Evolutionary conservation across 2,113 vertebrate species (phyloP).

Genomic region (Trachemys scripta): DNA sequence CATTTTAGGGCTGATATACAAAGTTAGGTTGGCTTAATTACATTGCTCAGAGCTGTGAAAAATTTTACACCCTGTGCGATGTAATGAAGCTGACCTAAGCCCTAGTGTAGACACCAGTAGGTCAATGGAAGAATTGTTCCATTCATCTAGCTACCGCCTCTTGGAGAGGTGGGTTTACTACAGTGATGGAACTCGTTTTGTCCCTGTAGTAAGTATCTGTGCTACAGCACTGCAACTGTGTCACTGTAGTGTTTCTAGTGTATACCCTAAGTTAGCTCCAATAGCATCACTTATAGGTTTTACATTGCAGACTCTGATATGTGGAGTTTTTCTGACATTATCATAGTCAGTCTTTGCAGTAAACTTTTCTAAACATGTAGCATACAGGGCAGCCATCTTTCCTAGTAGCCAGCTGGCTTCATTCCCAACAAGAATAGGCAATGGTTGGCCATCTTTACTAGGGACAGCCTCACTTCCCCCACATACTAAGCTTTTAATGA

Average conservation of each 20-base stretch:
- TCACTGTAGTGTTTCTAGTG: not conserved
- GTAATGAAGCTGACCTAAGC: not conserved
- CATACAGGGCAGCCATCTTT: not conserved
- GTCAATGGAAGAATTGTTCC: too few species aligned
- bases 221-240: not conserved
- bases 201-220: not conserved
- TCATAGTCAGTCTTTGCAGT: not conserved
- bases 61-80: not conserved
- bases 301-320: not conserved
- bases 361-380: not conserved
- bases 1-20: not conserved
- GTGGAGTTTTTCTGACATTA: not conserved
- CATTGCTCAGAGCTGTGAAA: not conserved
- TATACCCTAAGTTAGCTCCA: not conserved
- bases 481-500: not conserved
- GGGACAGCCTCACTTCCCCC: not conserved
- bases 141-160: not conserved
- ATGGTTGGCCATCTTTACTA: not conserved
- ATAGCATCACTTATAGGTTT: not conserved
- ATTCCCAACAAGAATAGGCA: not conserved
- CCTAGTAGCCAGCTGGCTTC: not conserved
- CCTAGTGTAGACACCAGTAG: too few species aligned
- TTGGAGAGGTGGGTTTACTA: not conserved
- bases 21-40: not conserved
- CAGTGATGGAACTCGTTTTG: not conserved